Conservation (phyloP, 2,113 vertebrate species). For the Hemiscyllium ocellatum region DNA sequence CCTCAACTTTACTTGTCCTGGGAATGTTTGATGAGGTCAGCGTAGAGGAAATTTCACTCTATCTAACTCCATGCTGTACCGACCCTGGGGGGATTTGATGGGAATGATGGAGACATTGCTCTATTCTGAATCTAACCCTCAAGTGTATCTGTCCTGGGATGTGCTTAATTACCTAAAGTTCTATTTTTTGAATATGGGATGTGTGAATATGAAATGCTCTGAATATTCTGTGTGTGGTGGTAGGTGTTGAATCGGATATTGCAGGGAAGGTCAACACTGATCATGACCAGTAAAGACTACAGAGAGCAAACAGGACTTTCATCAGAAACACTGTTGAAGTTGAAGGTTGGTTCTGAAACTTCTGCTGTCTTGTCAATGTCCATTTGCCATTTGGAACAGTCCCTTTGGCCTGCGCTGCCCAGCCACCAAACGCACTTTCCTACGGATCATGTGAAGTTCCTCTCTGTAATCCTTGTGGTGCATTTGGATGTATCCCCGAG, state of each 20-base stretch:
- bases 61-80: too few species aligned
- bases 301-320: neutral
- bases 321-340: too few species aligned
- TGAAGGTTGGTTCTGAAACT: neutral
- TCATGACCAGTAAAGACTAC: neutral
- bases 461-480: conserved; percentile 43
- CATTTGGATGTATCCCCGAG: conserved; percentile 48
- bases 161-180: neutral
- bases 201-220: neutral
- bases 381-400: neutral
- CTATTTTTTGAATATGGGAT: neutral
- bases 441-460: conserved; percentile 42
- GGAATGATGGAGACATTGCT: too few species aligned
- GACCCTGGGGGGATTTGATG: too few species aligned
- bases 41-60: too few species aligned
- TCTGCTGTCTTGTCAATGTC: neutral
- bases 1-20: too few species aligned
- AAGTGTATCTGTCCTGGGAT: too few species aligned
- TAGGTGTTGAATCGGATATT: too few species aligned
- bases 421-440: conserved; percentile 35
- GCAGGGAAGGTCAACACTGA: neutral
- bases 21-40: too few species aligned
- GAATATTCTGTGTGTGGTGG: neutral
- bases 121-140: too few species aligned
- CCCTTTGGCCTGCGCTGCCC: conserved; percentile 1